Evolutionary conservation across 2,797 vertebrate genomes (phyloP), one percentile per base, ranked within the genome.

Genomic region (Notamacropus eugenii): DNA sequence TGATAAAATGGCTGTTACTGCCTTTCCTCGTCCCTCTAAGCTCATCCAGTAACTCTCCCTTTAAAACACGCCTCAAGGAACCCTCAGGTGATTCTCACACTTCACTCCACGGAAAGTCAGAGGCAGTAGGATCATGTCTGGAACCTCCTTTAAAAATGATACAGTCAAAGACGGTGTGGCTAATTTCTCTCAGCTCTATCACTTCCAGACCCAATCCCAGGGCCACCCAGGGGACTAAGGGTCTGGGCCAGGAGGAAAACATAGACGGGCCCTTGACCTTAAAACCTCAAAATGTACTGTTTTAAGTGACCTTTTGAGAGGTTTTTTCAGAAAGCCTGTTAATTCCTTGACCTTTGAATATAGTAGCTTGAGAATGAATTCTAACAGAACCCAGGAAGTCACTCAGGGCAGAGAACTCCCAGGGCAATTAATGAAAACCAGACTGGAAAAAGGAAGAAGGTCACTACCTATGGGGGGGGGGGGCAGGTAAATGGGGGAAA

Each of bases 291-390:
- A 96, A 97, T 93, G 24, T 28, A 93, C 2, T 94, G 90, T 90
- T 91, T 54, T 93, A 94, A 74, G 90, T 31, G 93, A 28, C 29
- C 28, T 97, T n/a, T n/a, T 22, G 90, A 93, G n/a, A 24, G 55
- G 29, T 29, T 67, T 52, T 55, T 93, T 92, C 74, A 52, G 90
- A 97, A 54, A 92, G 91, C 55, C 50, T 92, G n/a, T 82, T 96
- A 54, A 54, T 93, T 97, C n/a, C 91, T 59, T 92, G 55, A 92
- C 95, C 59, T 54, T 87, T 97, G 92, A 95, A 95, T 40, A 56
- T 0, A 9, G 62, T 94, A 93, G 90, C 94, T 90, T 34, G 74
- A 94, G 46, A 46, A 57, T 92, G 93, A n/a, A 67, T n/a, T n/a
- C 62, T n/a, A n/a, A n/a, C 34, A 62, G 31, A 62, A 62, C 31